Percentiles rank a stretch among this genome's conserved stretches.
Evolutionary conservation across 1,140 invertebrate species (phyloP).

Genomic region (Phortica variegata): DNA sequence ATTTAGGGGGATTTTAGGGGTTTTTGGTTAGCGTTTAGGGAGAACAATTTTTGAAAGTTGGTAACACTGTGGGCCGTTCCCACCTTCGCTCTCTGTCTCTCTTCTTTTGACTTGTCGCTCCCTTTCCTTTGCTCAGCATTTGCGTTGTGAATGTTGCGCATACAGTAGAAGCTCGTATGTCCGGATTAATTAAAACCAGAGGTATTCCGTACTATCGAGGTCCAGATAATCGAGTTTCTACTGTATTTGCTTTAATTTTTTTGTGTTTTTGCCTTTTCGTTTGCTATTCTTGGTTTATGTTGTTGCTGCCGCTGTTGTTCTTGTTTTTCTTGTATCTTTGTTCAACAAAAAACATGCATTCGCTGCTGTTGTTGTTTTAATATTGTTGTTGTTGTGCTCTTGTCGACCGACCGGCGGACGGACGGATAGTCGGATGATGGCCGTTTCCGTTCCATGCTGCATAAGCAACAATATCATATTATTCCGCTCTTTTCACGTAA

Average conservation of each 20-base stretch:
- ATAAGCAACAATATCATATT: conserved; percentile 6
- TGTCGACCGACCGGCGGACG: no score
- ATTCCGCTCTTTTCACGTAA: conserved; percentile 2
- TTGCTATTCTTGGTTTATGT: conserved; percentile 25
- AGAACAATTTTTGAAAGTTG: no score
- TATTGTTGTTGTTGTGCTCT: conserved; percentile 27
- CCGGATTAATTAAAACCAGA: no score
- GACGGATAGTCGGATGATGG: conserved; percentile 54
- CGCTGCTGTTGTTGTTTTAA: conserved; percentile 38
- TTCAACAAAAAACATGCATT: conserved; percentile 42
- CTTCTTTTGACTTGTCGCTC: no score
- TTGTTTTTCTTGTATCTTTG: conserved; percentile 24
- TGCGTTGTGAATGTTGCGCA: no score
- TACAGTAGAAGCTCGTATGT: no score
- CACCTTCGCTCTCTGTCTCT: no score
- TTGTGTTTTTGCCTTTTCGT: conserved; percentile 27
- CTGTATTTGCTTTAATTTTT: conserved; percentile 17
- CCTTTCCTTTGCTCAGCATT: no score
- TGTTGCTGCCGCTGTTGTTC: conserved; percentile 3
- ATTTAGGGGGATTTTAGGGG: no score
- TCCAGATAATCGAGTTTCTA: conserved; percentile 3
- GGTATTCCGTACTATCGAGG: no score
- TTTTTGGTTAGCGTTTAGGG: no score
- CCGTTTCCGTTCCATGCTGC: conserved; percentile 51
- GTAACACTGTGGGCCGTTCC: no score